Evolutionary conservation across 1,140 invertebrate genomes (phyloP).

Genomic region (Augochlora pura): DNA sequence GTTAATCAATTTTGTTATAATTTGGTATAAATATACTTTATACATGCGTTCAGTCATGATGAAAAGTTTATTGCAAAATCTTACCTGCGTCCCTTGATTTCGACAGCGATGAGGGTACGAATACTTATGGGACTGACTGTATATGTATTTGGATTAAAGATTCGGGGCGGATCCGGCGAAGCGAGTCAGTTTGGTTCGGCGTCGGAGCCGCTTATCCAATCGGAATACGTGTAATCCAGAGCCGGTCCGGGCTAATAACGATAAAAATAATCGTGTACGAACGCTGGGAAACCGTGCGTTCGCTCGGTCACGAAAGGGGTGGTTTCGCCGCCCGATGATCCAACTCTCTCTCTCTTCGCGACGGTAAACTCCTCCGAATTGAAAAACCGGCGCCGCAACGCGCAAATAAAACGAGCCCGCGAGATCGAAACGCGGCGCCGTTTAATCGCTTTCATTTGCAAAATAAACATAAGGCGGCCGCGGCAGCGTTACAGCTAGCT

Average conservation of each 20-base stretch:
- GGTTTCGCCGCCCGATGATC: not conserved
- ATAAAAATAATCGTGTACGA: conserved; percentile 30
- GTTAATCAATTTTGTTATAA: no score
- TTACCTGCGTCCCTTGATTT: no score
- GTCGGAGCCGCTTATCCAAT: not conserved
- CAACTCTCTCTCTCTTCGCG: not conserved
- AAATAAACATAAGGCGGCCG: not conserved
- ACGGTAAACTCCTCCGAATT: not conserved
- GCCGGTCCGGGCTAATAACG: conserved; percentile 21
- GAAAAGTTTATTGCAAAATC: no score
- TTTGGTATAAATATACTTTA: no score
- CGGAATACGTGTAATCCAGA: conserved; percentile 9
- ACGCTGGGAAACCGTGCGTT: no score
- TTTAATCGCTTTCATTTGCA: not conserved
- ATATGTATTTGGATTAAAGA: not conserved
- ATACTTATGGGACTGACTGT: no score
- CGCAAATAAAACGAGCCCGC: not conserved
- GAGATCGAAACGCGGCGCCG: not conserved
- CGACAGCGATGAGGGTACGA: no score
- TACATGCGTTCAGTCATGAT: no score
- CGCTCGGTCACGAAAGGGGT: no score
- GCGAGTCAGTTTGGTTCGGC: conserved; percentile 15
- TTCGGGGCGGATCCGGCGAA: not conserved
- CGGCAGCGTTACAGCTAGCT: no score
- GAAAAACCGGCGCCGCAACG: not conserved